Evolutionary conservation across 2,888 invertebrate genomes (phyloP).

Genomic region (Macrosiphum euphorbiae): DNA sequence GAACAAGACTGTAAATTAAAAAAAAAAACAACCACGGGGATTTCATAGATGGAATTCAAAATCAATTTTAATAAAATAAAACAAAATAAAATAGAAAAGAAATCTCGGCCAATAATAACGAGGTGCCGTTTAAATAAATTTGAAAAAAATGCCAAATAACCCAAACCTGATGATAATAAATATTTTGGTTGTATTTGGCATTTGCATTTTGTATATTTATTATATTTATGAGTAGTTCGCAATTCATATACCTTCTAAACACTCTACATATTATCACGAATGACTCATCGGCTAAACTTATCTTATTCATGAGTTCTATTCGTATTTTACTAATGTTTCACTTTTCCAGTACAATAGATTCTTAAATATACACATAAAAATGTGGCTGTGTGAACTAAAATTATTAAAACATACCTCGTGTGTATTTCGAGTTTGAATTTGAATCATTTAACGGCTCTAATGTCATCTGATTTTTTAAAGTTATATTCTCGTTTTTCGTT

Average conservation of each 20-base stretch:
- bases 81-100: conserved; percentile 45
- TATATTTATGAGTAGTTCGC: conserved; percentile 46
- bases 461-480: conserved; percentile 58
- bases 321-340: conserved; percentile 55
- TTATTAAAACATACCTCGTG: conserved; percentile 58
- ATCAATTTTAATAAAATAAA: conserved; percentile 51
- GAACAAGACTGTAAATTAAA: conserved; percentile 65
- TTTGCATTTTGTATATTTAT: conserved; percentile 38
- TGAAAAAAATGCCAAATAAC: conserved; percentile 60
- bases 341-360: conserved; percentile 47
- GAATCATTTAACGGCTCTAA: conserved; percentile 59
- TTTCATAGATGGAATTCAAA: conserved; percentile 63
- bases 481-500: conserved; percentile 58
- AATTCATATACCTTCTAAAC: conserved; percentile 53
- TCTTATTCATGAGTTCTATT: conserved; percentile 65
- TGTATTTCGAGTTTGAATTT: conserved; percentile 53
- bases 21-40: conserved; percentile 63
- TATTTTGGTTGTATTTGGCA: conserved; percentile 64
- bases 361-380: conserved; percentile 47
- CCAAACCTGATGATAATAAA: conserved; percentile 59
- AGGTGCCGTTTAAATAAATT: conserved; percentile 43
- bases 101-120: conserved; percentile 57
- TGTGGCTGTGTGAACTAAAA: conserved; percentile 46
- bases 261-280: conserved; percentile 58
- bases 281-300: conserved; percentile 64